Evolutionary conservation across 1,140 invertebrate genomes (phyloP).

Genomic region (Anoplophora glabripennis): DNA sequence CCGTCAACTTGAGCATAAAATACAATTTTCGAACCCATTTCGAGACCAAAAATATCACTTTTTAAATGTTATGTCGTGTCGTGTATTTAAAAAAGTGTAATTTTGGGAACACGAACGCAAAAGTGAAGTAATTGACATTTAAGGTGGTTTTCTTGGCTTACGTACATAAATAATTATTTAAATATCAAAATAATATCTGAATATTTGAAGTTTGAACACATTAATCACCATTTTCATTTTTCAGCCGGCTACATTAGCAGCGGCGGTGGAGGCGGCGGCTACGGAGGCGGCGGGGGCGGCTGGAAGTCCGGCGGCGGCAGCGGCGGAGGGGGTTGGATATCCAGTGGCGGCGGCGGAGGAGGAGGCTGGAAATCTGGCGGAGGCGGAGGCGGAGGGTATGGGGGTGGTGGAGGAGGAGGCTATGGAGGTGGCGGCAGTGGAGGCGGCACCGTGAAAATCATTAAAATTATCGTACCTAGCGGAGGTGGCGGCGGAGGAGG

Average conservation of each 20-base stretch:
- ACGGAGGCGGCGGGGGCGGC: neutral
- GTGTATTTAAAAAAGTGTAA: too few relatives aligned
- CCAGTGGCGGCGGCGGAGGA: neutral
- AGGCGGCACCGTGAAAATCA: conserved; percentile 4
- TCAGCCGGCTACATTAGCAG: neutral
- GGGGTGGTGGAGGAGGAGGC: neutral
- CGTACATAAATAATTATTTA: too few relatives aligned
- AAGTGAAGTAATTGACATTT: too few relatives aligned
- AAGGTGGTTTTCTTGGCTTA: too few relatives aligned
- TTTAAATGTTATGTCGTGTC: too few relatives aligned
- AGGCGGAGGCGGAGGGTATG: conserved; percentile 4
- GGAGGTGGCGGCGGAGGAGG: neutral
- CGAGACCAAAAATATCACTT: too few relatives aligned
- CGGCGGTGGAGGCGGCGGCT: neutral
- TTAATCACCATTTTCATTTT: too few relatives aligned
- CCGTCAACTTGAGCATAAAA: too few relatives aligned
- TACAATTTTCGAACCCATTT: too few relatives aligned
- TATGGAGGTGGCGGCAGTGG: conserved; percentile 5
- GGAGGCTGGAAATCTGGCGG: conserved; percentile 2
- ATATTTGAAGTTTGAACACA: too few relatives aligned
- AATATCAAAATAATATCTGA: too few relatives aligned
- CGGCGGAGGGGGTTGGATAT: conserved; percentile 1
- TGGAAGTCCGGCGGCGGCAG: neutral
- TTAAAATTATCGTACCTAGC: conserved; percentile 5
- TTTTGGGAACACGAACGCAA: too few relatives aligned